Evolutionary conservation across 1,140 invertebrate genomes (phyloP).

Genomic region (Heliconius melpomene): DNA sequence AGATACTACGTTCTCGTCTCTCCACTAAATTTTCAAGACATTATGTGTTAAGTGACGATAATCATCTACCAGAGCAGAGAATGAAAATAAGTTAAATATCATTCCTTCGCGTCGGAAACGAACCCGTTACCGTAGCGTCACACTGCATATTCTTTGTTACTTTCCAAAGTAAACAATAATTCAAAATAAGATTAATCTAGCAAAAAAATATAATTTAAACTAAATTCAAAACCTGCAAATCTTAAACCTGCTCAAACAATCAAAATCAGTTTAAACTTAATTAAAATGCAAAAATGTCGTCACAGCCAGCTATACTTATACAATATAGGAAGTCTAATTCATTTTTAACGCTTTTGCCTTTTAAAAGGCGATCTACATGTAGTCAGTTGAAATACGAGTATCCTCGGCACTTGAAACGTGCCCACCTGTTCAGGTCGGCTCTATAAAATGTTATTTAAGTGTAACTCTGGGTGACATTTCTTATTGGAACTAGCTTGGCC

Average conservation of each 20-base stretch:
- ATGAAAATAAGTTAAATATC: no score
- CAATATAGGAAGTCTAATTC: conserved; percentile 25
- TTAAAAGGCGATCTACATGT: conserved; percentile 36
- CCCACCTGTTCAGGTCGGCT: conserved; percentile 38
- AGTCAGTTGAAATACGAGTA: conserved; percentile 24
- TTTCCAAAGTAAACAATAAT: no score
- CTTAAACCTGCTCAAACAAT: not conserved
- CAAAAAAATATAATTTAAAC: not conserved
- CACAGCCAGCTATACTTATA: not conserved
- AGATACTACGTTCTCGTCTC: no score
- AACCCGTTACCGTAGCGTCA: no score
- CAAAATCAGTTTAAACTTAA: not conserved
- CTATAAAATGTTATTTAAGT: conserved; percentile 39
- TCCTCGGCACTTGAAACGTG: conserved; percentile 26
- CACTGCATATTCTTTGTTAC: no score
- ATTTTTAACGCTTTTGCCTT: conserved; percentile 28
- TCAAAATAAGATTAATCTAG: not conserved
- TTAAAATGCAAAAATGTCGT: not conserved
- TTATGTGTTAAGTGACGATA: not conserved
- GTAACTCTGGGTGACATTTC: conserved; percentile 39
- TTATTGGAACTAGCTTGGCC: conserved; percentile 34
- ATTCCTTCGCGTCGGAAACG: no score
- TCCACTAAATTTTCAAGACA: not conserved
- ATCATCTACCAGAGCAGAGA: no score
- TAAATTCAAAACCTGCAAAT: not conserved